Conservation (phyloP, 1,140 invertebrate genomes). For the Laupala kohalensis region DNA sequence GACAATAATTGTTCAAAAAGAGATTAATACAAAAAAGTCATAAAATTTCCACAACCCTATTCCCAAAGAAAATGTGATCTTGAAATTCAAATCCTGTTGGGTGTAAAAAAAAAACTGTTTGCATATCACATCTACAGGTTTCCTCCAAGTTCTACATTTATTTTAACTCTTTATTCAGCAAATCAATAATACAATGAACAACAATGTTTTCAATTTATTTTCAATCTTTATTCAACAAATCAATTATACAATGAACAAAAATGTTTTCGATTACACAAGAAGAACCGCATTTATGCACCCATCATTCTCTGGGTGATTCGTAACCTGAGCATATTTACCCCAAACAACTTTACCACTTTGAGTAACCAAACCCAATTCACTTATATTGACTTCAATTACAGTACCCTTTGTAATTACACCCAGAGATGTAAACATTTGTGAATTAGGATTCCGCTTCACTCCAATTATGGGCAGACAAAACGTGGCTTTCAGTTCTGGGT, state of each 20-base stretch:
- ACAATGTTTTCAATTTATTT: too few relatives aligned
- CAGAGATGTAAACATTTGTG: conserved; percentile 89
- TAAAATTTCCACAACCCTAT: too few relatives aligned
- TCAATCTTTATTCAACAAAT: too few relatives aligned
- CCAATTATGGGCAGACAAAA: conserved; percentile 96
- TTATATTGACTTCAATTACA: conserved; percentile 95
- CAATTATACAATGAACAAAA: not conserved
- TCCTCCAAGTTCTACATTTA: too few relatives aligned
- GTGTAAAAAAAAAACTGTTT: too few relatives aligned
- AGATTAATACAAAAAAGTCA: too few relatives aligned
- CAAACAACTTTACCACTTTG: conserved; percentile 99
- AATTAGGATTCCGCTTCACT: conserved; percentile 98
- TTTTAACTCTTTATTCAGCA: too few relatives aligned
- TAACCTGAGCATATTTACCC: conserved; percentile 99
- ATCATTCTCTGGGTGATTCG: conserved; percentile 99
- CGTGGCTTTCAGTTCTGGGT: conserved; percentile 98
- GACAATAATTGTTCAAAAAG: too few relatives aligned
- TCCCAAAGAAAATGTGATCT: too few relatives aligned
- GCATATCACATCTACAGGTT: too few relatives aligned
- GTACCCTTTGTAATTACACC: conserved; percentile 99
- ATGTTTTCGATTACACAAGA: conserved; percentile 43
- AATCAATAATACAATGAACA: not conserved
- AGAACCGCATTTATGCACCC: conserved; percentile 99
- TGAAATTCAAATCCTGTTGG: too few relatives aligned
- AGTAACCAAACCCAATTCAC: conserved; percentile 95